Evolutionary conservation across 2,797 vertebrate species (phyloP).

Genomic region (Gymnoscopelus microlampas): DNA sequence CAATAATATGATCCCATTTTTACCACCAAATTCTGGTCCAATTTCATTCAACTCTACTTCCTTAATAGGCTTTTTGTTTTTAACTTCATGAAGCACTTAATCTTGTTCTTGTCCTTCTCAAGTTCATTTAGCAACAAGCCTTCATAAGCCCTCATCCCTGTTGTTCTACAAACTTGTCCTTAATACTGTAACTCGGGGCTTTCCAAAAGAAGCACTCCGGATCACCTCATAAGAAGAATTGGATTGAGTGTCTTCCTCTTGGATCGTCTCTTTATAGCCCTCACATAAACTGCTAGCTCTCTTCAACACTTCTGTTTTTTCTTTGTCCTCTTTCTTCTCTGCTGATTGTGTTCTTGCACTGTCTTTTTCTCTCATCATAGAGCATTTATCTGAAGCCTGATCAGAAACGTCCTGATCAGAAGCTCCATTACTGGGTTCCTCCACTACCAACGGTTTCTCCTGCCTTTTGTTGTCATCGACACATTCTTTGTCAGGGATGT

Average conservation of each 20-base stretch:
- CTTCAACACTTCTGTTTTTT: conserved; percentile 30
- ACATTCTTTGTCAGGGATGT: conserved; percentile 34
- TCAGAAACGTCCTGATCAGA: conserved; percentile 12
- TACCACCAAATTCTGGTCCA: conserved; percentile 28
- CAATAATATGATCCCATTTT: conserved; percentile 44
- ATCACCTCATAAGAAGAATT: conserved; percentile 38
- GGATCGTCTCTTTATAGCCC: conserved; percentile 29
- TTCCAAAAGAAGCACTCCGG: conserved; percentile 66
- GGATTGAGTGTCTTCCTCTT: conserved; percentile 31
- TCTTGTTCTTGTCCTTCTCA: conserved; percentile 32
- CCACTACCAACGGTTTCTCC: conserved; percentile 15
- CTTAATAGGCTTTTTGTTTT: conserved; percentile 9
- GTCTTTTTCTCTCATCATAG: conserved; percentile 25
- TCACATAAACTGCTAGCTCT: conserved; percentile 41
- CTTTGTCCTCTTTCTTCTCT: conserved; percentile 32
- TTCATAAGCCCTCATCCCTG: conserved; percentile 23
- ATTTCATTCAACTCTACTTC: conserved; percentile 19
- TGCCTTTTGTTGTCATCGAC: conserved; percentile 16
- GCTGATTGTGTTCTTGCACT: conserved; percentile 17
- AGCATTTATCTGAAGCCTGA: conserved; percentile 11
- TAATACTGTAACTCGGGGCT: conserved; percentile 72
- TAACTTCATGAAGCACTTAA: conserved; percentile 26
- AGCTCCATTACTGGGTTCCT: conserved; percentile 14
- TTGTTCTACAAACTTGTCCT: conserved; percentile 76
- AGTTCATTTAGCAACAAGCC: conserved; percentile 32